These are phyloP conservation scores for Borostomias antarcticus DNA, from an alignment of 2,797 vertebrate genomes.

Conservation along the genomic window DNA sequence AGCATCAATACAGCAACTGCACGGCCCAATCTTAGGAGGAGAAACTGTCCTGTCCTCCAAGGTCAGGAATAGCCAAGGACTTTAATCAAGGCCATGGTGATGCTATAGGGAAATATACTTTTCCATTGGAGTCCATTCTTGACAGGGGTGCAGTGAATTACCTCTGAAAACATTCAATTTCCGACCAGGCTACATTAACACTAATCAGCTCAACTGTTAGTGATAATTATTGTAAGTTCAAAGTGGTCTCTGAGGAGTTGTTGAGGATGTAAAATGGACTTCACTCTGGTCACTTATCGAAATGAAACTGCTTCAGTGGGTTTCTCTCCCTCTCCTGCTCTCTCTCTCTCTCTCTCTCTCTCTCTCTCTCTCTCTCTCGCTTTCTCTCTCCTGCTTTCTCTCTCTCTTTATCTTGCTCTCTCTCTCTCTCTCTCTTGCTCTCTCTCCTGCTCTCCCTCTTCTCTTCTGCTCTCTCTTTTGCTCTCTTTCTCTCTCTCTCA, in stretches of 20 bases:
- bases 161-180: not conserved
- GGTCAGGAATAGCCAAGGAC: too few relatives aligned
- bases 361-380: too few relatives aligned
- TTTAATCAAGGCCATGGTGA: slow-evolving; percentile 1
- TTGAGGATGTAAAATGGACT: slow-evolving; percentile 1
- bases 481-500: not conserved
- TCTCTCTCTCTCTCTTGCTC: not conserved
- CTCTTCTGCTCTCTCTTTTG: too few relatives aligned
- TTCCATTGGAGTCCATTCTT: not conserved
- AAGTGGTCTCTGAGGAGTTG: not conserved
- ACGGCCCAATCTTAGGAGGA: too few relatives aligned
- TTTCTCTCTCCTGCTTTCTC: too few relatives aligned
- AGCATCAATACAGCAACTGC: too few relatives aligned
- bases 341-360: not conserved
- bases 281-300: too few relatives aligned
- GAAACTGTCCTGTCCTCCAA: too few relatives aligned
- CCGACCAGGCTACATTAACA: not conserved
- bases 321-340: not conserved
- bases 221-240: not conserved
- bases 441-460: too few relatives aligned
- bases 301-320: too few relatives aligned
- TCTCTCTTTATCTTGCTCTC: not conserved
- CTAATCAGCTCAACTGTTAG: not conserved
- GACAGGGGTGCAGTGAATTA: not conserved
- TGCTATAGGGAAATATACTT: not conserved